These are phyloP conservation scores for Danio aesculapii DNA, from an alignment of 2,797 vertebrate genomes.

Conservation along the genomic window DNA sequence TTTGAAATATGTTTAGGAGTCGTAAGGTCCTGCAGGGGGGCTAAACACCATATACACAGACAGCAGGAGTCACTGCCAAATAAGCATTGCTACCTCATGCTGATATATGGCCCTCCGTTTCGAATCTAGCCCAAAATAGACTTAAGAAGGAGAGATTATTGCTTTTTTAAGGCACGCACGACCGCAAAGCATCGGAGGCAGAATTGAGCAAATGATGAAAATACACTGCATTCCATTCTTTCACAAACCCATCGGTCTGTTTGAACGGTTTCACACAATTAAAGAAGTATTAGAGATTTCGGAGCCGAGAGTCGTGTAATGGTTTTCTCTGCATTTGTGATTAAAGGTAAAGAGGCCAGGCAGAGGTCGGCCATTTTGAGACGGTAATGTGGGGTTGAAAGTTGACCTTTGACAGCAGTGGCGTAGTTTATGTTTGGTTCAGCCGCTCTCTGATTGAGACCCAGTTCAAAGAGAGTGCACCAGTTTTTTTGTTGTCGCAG, in stretches of 20 bases:
- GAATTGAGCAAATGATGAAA: slow-evolving; percentile 52
- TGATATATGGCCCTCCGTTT: slow-evolving; percentile 45
- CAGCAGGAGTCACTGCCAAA: slow-evolving; percentile 47
- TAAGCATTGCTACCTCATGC: slow-evolving; percentile 40
- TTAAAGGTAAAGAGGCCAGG: slow-evolving; percentile 57
- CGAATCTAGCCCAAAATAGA: slow-evolving; percentile 40
- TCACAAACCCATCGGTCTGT: slow-evolving; percentile 40
- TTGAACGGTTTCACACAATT: slow-evolving; percentile 44
- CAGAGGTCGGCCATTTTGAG: slow-evolving; percentile 45
- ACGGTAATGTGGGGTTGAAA: slow-evolving; percentile 46
- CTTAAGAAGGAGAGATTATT: slow-evolving; percentile 43
- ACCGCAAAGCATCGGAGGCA: slow-evolving; percentile 17
- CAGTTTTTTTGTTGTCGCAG: slow-evolving; percentile 67
- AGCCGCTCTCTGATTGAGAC: slow-evolving; percentile 59
- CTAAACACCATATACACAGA: slow-evolving; percentile 45
- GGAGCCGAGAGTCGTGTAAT: slow-evolving; percentile 44
- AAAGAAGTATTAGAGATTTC: slow-evolving; percentile 51
- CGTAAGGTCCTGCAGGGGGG: slow-evolving; percentile 38
- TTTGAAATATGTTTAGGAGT: slow-evolving; percentile 54
- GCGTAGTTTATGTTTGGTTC: slow-evolving; percentile 46
- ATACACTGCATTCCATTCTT: slow-evolving; percentile 54
- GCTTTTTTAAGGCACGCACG: slow-evolving; percentile 21
- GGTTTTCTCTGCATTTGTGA: slow-evolving; percentile 51
- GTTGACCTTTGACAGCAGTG: slow-evolving; percentile 46
- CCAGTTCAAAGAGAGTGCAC: slow-evolving; percentile 84